Evolutionary conservation across 2,888 invertebrate genomes (phyloP), one percentile per base, ranked within the genome.

Genomic region (Stictocephala bisonia): DNA sequence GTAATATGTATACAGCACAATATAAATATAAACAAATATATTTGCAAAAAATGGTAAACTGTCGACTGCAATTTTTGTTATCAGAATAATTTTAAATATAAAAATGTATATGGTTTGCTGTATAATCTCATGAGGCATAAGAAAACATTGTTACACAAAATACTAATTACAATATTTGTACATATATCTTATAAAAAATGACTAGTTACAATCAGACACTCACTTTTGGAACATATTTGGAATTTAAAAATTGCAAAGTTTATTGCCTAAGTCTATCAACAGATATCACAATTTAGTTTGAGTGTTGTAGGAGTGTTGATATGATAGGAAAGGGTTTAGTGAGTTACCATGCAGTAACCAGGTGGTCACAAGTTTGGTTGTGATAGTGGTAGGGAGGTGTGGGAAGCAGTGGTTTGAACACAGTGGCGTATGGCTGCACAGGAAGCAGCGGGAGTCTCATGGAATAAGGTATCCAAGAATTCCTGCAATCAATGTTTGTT

Each of bases 101-200:
- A n/a, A n/a, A n/a, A n/a, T n/a, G n/a, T n/a, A n/a, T n/a, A n/a
- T n/a, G n/a, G n/a, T n/a, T n/a, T n/a, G n/a, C n/a, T n/a, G n/a
- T n/a, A n/a, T n/a, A n/a, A n/a, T n/a, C n/a, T n/a, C n/a, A n/a
- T n/a, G n/a, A n/a, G n/a, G n/a, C n/a, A n/a, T n/a, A n/a, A n/a
- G n/a, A n/a, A n/a, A n/a, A n/a, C n/a, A n/a, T n/a, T n/a, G n/a
- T n/a, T 60, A 60, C 60, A 60, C 24, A 60, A 60, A 60, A 60
- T 4, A 35, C 35, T 60, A 60, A 60, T 60, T 60, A 60, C 60
- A 60, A 60, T 35, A 60, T 60, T 60, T 60, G 60, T 60, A 60
- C 60, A 60, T 60, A 35, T 20, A 60, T 60, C 22, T 22, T 60
- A 27, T n/a, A 56, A 60, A 60, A 60, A 29, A 60, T 60, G 60